A percentile compares a stretch with the other conserved stretches of the same genome.
Evolutionary conservation across 1,140 invertebrate genomes (phyloP).

Genomic region (Monomorium pharaonis): DNA sequence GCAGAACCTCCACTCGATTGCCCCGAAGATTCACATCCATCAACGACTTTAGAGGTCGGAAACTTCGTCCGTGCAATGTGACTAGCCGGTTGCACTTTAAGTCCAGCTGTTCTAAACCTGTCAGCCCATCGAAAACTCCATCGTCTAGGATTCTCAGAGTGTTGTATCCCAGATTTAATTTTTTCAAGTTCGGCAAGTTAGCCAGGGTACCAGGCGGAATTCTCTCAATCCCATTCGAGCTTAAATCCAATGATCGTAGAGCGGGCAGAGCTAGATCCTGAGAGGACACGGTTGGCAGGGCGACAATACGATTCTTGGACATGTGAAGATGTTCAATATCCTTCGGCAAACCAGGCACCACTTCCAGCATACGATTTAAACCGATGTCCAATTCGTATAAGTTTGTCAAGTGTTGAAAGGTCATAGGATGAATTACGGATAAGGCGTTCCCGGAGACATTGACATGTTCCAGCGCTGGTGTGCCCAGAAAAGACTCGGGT

Average conservation of each 20-base stretch:
- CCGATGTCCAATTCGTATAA: constrained; percentile 93
- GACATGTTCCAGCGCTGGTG: constrained; percentile 90
- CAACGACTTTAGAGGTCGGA: constrained; percentile 88
- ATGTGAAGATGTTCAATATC: constrained; percentile 92
- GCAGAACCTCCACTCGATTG: constrained; percentile 90
- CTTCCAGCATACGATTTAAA: constrained; percentile 89
- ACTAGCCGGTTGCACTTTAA: constrained; percentile 91
- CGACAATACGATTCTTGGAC: constrained; percentile 90
- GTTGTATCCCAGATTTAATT: constrained; percentile 92
- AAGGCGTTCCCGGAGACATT: constrained; percentile 92
- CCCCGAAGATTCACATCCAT: constrained; percentile 90
- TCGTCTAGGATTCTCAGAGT: constrained; percentile 89
- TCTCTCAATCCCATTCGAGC: constrained; percentile 91
- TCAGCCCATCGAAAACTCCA: constrained; percentile 89
- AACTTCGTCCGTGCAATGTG: constrained; percentile 88
- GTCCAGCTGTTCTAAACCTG: constrained; percentile 91
- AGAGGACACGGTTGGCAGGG: constrained; percentile 87
- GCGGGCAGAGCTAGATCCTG: constrained; percentile 89
- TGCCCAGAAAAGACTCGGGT: constrained; percentile 90
- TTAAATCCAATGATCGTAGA: constrained; percentile 90
- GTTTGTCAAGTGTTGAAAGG: constrained; percentile 90
- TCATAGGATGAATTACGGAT: constrained; percentile 88
- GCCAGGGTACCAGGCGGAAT: constrained; percentile 88
- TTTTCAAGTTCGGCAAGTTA: constrained; percentile 89
- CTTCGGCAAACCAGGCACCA: constrained; percentile 90